phyloP scores from a whole-genome alignment of 2,797 vertebrate genomes.

The Propithecus deckenii region DNA sequence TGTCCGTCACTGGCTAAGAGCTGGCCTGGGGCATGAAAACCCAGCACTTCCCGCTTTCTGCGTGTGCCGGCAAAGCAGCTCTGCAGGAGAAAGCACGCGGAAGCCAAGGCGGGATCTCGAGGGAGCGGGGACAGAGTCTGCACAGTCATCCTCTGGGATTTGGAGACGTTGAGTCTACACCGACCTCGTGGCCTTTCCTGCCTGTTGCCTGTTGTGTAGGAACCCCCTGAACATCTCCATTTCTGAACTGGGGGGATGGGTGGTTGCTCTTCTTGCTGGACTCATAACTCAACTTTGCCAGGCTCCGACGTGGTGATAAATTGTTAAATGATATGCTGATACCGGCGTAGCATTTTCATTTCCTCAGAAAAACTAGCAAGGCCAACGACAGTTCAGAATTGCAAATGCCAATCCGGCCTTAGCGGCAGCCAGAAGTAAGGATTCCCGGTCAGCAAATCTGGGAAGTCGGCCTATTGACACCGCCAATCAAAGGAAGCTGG shows the following conservation, averaged over 20 bases:
- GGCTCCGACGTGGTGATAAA: neutral
- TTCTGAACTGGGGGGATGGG: neutral
- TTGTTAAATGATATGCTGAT: neutral
- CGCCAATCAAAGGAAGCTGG: neutral
- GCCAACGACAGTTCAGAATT: neutral
- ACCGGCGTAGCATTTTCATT: neutral
- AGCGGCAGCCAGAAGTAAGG: neutral
- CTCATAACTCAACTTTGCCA: neutral
- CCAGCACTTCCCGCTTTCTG: neutral
- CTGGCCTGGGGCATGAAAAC: neutral
- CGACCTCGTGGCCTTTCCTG: neutral
- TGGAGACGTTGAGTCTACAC: fast-evolving
- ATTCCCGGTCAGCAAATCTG: fast-evolving
- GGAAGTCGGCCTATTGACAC: fast-evolving
- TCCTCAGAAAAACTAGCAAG: neutral
- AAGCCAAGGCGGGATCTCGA: neutral
- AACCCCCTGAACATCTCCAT: fast-evolving
- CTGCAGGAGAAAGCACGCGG: fast-evolving
- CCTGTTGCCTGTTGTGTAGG: neutral
- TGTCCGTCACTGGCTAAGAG: fast-evolving
- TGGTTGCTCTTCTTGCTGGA: neutral
- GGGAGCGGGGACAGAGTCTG: neutral
- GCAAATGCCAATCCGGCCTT: neutral
- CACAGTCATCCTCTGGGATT: too few relatives aligned
- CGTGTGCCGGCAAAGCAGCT: neutral